Percentiles rank a stretch among this genome's conserved stretches.
phyloP scores from a whole-genome alignment of 2,113 vertebrate species.

The Oncorhynchus mykiss region DNA sequence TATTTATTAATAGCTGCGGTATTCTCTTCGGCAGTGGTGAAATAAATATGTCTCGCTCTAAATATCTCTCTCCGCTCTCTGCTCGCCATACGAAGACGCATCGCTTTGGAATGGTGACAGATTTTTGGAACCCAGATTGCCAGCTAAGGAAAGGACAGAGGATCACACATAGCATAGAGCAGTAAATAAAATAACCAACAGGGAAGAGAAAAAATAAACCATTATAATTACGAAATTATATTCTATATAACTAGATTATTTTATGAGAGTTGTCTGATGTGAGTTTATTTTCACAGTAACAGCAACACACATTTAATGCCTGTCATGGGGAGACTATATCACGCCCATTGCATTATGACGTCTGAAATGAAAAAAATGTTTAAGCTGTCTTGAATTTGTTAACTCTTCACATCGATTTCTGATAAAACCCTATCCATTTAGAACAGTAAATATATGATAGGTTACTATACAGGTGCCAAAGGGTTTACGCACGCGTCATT shows the following conservation, averaged over 20 bases:
- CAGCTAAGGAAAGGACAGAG: conserved; percentile 1
- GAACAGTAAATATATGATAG: too few species aligned
- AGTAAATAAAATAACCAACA: not conserved
- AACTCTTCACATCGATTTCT: conserved; percentile 22
- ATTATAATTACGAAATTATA: not conserved
- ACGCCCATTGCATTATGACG: conserved; percentile 56
- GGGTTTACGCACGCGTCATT: too few species aligned
- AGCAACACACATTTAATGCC: conserved; percentile 40
- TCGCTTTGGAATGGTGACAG: conserved; percentile 34
- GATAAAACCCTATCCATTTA: too few species aligned
- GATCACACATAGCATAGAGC: not conserved
- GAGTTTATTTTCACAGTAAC: conserved; percentile 41
- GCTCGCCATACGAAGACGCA: conserved; percentile 22
- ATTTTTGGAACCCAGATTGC: conserved; percentile 11
- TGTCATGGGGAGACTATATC: conserved; percentile 7
- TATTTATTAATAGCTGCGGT: conserved; percentile 41
- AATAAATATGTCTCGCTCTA: conserved; percentile 6
- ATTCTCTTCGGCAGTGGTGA: conserved; percentile 5
- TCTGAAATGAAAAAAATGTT: conserved; percentile 26
- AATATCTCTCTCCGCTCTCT: conserved; percentile 2
- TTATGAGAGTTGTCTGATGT: not conserved
- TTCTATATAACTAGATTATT: not conserved
- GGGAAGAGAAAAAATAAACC: not conserved
- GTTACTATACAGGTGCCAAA: too few species aligned
- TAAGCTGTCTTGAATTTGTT: conserved; percentile 20